Percentiles rank a stretch among this genome's conserved stretches.
Evolutionary conservation across 2,888 invertebrate genomes (phyloP).

Genomic region (Didymodactylos carnosus): DNA sequence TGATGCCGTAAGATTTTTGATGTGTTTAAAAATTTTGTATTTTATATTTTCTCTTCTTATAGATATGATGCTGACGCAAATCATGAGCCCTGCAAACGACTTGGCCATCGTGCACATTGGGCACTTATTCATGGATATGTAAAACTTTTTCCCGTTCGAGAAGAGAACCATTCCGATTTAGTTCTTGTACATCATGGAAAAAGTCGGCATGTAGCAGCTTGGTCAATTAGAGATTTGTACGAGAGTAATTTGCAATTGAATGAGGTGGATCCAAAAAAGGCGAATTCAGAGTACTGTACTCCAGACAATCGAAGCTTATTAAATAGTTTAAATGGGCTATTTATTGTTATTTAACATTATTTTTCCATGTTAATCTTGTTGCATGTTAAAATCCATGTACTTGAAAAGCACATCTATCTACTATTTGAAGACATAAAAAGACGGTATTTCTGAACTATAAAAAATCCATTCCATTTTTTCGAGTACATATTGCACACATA

Average conservation of each 20-base stretch:
- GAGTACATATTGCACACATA: no score
- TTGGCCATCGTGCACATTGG: conserved; percentile 12
- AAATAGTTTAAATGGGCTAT: neutral
- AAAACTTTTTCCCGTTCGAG: neutral
- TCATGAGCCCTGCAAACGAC: conserved; percentile 10
- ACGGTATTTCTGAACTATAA: no score
- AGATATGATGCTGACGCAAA: conserved; percentile 11
- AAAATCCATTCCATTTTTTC: no score
- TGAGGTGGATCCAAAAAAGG: neutral
- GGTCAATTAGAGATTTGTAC: neutral
- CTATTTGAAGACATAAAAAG: no score
- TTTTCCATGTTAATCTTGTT: no score
- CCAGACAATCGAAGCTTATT: neutral
- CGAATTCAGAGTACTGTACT: neutral
- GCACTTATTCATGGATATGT: conserved; percentile 1
- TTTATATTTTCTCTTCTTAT: neutral
- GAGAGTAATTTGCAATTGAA: neutral
- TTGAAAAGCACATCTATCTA: no score
- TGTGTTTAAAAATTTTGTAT: neutral
- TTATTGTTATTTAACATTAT: neutral
- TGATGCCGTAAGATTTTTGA: neutral
- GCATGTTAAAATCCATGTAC: no score
- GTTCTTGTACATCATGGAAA: neutral
- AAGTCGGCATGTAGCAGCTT: neutral
- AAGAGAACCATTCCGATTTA: neutral